Evolutionary conservation across 2,113 vertebrate genomes (phyloP), one percentile per base, ranked within the genome.

Genomic region (Psittacus erithacus): DNA sequence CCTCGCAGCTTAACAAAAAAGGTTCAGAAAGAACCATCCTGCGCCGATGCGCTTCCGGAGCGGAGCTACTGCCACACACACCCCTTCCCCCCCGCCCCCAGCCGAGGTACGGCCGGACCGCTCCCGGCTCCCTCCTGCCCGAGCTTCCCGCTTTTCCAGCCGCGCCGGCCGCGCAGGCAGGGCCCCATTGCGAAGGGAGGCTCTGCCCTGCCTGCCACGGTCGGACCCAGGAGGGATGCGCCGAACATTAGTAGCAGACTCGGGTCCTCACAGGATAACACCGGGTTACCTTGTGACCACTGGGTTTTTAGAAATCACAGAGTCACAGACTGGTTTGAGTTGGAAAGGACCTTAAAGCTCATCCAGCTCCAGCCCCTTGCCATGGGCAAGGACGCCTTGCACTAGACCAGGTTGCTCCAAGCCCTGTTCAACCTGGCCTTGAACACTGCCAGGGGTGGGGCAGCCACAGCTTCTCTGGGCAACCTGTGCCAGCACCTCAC

Each of bases 181-280:
- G 13, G 13, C 29, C 63, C 6, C 6, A 0, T 6, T 17, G 19
- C 46, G 13, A 35, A 1, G 27, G 10, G 10, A 43, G 29, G 38
- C 46, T 59, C 19, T 10, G 46, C 13, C 23, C 1, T 53, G 46
- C 29, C 7, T 28, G 16, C 41, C 33, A 1, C 22, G 27, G 2
- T 20, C 53, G 14, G 53, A 13, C 33, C 29, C 41, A 3, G 22
- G 28, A 74, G 23, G 64, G 83, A 74, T 74, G 59, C 41, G 80
- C 63, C 1, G 20, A 13, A 2, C 7, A 31, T 11, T 44, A 0
- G 10, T 35, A 29, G 14, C 28, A 35, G 13, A 29, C 23, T 1
- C 10, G 4, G 18, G 35, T 17, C 23, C 63, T 46, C 60, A 4
- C 43, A 31, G 13, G 24, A 20, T 4, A 16, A 17, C 10, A 5